A percentile compares a stretch with the other conserved stretches of the same genome.
Conservation (phyloP, 2,113 vertebrate genomes). For the Epinephelus moara region DNA sequence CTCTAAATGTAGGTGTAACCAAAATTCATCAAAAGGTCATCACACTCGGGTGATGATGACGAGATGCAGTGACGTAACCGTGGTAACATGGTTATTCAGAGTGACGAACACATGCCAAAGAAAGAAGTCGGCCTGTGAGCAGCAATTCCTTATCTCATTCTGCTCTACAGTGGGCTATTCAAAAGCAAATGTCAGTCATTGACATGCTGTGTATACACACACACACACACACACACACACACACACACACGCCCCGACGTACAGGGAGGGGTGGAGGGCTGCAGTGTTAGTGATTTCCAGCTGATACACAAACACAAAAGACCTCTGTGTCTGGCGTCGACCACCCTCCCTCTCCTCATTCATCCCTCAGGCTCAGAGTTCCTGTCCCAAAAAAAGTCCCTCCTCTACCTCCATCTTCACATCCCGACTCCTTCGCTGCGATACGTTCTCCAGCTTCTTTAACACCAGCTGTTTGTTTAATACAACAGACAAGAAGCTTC, state of each 20-base stretch:
- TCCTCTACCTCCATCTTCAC: constrained; percentile 13
- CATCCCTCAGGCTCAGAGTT: constrained; percentile 37
- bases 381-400: constrained; percentile 35
- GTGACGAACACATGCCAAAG: neutral
- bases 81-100: neutral
- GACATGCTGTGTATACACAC: constrained; percentile 37
- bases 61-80: constrained; percentile 21
- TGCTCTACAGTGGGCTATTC: constrained; percentile 53
- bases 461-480: neutral
- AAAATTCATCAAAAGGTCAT: neutral
- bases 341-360: constrained; percentile 51
- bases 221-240: constrained; percentile 5
- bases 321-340: constrained; percentile 61
- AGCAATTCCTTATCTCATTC: constrained; percentile 62
- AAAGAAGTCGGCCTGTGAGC: constrained; percentile 39
- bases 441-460: neutral
- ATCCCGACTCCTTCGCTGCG: neutral
- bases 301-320: constrained; percentile 79
- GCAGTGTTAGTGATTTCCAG: constrained; percentile 74
- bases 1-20: neutral
- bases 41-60: neutral
- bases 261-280: constrained; percentile 36
- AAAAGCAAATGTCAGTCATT: constrained; percentile 69
- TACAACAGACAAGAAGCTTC: constrained; percentile 10
- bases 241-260: neutral